phyloP scores from a whole-genome alignment of 2,888 invertebrate species.

The Deilephila porcellus region DNA sequence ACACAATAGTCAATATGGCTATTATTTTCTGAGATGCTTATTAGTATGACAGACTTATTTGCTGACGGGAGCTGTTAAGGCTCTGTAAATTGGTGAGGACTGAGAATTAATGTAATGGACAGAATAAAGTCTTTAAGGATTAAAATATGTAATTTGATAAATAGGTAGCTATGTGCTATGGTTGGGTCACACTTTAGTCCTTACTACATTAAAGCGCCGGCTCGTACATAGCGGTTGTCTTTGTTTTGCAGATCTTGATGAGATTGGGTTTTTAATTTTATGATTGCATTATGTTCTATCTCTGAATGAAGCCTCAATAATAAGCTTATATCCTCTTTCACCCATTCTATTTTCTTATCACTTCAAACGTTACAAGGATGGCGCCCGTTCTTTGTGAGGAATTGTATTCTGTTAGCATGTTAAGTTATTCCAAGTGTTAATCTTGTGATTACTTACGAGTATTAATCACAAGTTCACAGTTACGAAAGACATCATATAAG shows the following conservation, averaged over 20 bases:
- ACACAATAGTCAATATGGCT: constrained; percentile 8
- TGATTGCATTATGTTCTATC: background rate
- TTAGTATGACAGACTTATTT: background rate
- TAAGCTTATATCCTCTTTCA: too few species aligned
- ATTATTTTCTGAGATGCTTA: background rate
- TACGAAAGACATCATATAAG: too few species aligned
- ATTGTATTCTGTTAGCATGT: too few species aligned
- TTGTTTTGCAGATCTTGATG: too few species aligned
- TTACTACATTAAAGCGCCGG: too few species aligned
- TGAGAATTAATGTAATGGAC: background rate
- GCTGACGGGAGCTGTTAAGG: background rate
- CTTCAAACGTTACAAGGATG: too few species aligned
- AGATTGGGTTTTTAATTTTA: background rate
- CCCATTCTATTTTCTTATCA: too few species aligned
- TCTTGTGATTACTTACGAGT: too few species aligned
- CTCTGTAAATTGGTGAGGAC: background rate
- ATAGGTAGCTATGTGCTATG: background rate
- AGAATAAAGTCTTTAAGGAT: background rate
- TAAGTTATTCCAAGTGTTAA: too few species aligned
- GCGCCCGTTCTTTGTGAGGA: background rate
- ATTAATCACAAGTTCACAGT: too few species aligned
- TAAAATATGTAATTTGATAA: background rate
- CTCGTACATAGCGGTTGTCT: too few species aligned
- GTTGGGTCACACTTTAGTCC: too few species aligned
- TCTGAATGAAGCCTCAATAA: background rate